These are phyloP conservation scores for Perodicticus potto DNA, from an alignment of 2,797 vertebrate species.

Conservation along the genomic window DNA sequence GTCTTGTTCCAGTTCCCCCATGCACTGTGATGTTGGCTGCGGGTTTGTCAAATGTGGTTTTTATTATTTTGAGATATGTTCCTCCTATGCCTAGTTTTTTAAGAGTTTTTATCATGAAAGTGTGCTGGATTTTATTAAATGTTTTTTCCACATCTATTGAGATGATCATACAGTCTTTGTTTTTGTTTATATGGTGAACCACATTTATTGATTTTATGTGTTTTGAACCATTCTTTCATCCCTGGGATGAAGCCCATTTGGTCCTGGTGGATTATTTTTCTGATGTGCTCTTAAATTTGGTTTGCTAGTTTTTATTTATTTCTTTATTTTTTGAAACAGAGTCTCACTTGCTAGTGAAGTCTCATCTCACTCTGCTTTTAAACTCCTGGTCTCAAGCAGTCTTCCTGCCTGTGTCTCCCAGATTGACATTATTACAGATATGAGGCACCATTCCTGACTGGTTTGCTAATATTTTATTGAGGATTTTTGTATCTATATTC, in stretches of 20 bases:
- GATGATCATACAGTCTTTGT: neutral
- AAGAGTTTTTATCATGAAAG: neutral
- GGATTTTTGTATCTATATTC: neutral
- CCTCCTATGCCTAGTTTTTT: neutral
- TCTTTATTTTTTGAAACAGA: too few species aligned
- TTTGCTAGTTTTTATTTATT: neutral
- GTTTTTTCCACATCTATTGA: neutral
- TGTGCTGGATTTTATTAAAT: neutral
- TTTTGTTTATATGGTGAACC: neutral
- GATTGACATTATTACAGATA: too few species aligned
- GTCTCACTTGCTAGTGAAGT: too few species aligned
- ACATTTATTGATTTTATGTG: neutral
- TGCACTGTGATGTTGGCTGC: neutral
- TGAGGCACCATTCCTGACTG: too few species aligned
- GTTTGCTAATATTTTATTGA: neutral
- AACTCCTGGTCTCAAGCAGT: too few species aligned
- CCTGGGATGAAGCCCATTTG: neutral
- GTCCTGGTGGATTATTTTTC: neutral
- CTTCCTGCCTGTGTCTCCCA: too few species aligned
- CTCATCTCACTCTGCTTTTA: too few species aligned
- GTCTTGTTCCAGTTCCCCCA: neutral
- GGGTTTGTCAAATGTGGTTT: neutral
- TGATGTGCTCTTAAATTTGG: neutral
- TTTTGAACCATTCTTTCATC: neutral
- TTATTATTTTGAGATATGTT: neutral